Evolutionary conservation across 2,888 invertebrate species (phyloP), one percentile per base, ranked within the genome.

Genomic region (Calliphora vomitoria): DNA sequence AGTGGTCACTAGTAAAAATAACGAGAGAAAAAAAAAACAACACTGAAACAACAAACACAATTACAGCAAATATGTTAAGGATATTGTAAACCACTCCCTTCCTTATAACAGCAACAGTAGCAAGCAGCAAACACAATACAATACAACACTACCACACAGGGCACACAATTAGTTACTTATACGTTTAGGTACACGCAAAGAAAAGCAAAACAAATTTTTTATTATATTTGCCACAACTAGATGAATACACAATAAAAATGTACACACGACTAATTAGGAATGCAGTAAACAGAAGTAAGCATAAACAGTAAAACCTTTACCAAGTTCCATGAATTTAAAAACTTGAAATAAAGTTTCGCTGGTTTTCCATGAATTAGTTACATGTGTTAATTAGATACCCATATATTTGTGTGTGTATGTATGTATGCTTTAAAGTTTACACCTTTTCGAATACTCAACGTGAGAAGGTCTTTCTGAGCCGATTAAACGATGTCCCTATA

Each of bases 21-120:
- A 2, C 8, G 44, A 13, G 44, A 13, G 11, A 11, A 55, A 20
- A n/a, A 53, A 6, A 53, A 18, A 55, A 55, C 18, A 60, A 55
- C 35, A 13, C 15, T 31, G 15, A 38, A 64, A 64, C 6, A 50
- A 50, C 5, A 50, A 50, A 50, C 8, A 55, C 55, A 20, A 20
- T 25, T 15, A 20, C 8, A 20, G 8, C 35, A 18, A 53, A 47
- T 25, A 38, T 82, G 10, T 58, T 68, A 68, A 82, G 82, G 60
- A 69, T 68, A 76, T 60, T 41, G 13, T 13, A 50, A 82, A 69
- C 82, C 82, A 82, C 82, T 82, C 82, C 82, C 82, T 72, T 72
- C n/a, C 68, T 69, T 35, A 31, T 25, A 60, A 41, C 72, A 64
- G 47, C 25, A 25, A 50, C 60, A 64, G 6, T 25, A n/a, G 15